Conservation (phyloP, 2,113 vertebrate species). For the Neolamprologus cancellatus region DNA sequence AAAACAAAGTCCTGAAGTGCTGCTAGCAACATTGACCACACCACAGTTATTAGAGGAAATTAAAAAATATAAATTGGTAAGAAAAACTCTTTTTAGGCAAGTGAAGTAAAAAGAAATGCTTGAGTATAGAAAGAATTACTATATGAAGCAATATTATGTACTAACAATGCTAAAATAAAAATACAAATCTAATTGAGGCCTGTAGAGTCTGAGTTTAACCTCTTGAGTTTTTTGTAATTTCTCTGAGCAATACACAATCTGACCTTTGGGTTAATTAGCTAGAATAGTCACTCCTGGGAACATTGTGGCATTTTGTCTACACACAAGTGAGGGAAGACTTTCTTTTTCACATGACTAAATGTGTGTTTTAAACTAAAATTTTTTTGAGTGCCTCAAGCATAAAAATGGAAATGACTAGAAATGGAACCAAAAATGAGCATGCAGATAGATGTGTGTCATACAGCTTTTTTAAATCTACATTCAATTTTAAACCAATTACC, state of each 20-base stretch:
- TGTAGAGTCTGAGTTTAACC: neutral
- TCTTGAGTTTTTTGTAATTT: neutral
- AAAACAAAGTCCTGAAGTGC: neutral
- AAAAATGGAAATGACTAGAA: neutral
- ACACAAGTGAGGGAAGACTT: neutral
- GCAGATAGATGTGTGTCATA: neutral
- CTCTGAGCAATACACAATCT: neutral
- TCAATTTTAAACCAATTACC: neutral
- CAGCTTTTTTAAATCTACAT: neutral
- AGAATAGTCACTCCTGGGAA: neutral
- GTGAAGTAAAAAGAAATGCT: neutral
- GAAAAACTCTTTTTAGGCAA: neutral
- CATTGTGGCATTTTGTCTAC: neutral
- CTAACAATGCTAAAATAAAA: neutral
- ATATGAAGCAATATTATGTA: neutral
- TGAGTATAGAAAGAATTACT: neutral
- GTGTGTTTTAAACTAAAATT: neutral
- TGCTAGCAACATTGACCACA: neutral
- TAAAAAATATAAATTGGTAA: neutral
- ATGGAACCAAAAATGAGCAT: neutral
- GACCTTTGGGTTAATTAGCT: neutral
- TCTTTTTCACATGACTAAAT: neutral
- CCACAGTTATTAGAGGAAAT: neutral
- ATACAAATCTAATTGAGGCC: neutral
- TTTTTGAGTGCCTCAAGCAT: neutral